Base-by-base conservation (phyloP, 1,140 invertebrate genomes). In the Agrypnia vestita region DNA sequence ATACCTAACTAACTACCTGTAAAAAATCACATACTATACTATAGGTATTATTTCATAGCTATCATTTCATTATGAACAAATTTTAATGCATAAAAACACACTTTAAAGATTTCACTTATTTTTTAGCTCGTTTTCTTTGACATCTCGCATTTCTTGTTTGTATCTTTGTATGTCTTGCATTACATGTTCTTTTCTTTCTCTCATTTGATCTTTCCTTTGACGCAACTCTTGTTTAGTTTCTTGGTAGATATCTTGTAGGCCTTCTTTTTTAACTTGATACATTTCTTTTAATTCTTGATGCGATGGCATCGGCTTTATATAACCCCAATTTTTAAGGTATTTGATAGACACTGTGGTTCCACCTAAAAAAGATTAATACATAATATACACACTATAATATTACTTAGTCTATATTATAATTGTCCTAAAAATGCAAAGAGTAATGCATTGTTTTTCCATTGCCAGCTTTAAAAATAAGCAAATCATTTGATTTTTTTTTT, bases 311-410 rank as follows among this genome's bases (percentile, higher is more conserved):
- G 93, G 93, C 86, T 92, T 93, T 74, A 96, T 93, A 84, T 92
- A 93, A 13, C 94, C 94, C 82, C 90, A 89, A 73, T 90, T 90
- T 84, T 90, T 91, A 76, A 95, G 86, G 84, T 92, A 93, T 75
- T 92, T 93, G 71, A 96, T 94, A 11, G 92, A 91, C 83, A 92
- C 86, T 21, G 94, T 95, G 19, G 94, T 95, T 35, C 93, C 94
- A 85, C 92, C 93, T 90, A 51, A 55, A 87, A 86, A 35, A 35
- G n/a, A 35, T 35, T 3, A 3, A 35, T 35, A 35, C 12, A 56
- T 17, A 56, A 56, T 56, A 56, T 19, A 17, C 9, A 17, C n/a
- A 56, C 0, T 17, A 17, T 4, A 17, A 56, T 35, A 35, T 35
- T 35, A 35, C 6, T 6, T n/a, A n/a, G n/a, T n/a, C n/a, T n/a